Conservation (phyloP, 1,140 invertebrate genomes). For the Pantala flavescens region DNA sequence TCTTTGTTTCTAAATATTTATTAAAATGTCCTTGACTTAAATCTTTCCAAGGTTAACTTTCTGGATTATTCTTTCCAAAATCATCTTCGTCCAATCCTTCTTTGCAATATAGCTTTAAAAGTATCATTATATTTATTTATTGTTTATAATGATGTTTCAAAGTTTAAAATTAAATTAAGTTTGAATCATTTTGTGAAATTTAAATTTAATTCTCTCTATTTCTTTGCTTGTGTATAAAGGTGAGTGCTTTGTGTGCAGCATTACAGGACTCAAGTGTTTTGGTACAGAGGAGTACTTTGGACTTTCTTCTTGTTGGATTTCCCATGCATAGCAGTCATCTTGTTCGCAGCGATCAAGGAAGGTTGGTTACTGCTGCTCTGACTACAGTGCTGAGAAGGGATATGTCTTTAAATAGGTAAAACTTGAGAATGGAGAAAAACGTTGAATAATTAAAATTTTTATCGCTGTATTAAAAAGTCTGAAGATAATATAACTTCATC, state of each 20-base stretch:
- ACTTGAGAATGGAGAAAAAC: too few relatives aligned
- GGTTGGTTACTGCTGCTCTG: conserved; percentile 67
- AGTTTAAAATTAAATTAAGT: too few relatives aligned
- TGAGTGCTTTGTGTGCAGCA: conserved; percentile 55
- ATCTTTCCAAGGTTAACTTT: too few relatives aligned
- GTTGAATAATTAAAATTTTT: neutral
- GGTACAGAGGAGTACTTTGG: conserved; percentile 78
- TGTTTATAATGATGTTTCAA: too few relatives aligned
- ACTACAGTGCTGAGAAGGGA: conserved; percentile 77
- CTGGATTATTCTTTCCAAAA: too few relatives aligned
- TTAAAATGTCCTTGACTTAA: too few relatives aligned
- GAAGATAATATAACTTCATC: conserved; percentile 12
- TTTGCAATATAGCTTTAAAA: too few relatives aligned
- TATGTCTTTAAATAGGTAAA: conserved; percentile 77
- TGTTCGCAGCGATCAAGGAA: conserved; percentile 59
- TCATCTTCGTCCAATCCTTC: too few relatives aligned
- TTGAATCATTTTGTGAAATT: too few relatives aligned
- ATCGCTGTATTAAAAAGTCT: neutral
- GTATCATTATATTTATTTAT: too few relatives aligned
- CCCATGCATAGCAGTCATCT: conserved; percentile 77
- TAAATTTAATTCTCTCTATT: too few relatives aligned
- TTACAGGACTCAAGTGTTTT: conserved; percentile 73
- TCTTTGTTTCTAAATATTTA: too few relatives aligned
- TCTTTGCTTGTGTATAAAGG: conserved; percentile 30
- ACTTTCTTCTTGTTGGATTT: conserved; percentile 74